Percentiles rank a stretch among this genome's conserved stretches.
These are phyloP conservation scores for Calameuta idolon DNA, from an alignment of 2,888 invertebrate species.

Conservation along the genomic window DNA sequence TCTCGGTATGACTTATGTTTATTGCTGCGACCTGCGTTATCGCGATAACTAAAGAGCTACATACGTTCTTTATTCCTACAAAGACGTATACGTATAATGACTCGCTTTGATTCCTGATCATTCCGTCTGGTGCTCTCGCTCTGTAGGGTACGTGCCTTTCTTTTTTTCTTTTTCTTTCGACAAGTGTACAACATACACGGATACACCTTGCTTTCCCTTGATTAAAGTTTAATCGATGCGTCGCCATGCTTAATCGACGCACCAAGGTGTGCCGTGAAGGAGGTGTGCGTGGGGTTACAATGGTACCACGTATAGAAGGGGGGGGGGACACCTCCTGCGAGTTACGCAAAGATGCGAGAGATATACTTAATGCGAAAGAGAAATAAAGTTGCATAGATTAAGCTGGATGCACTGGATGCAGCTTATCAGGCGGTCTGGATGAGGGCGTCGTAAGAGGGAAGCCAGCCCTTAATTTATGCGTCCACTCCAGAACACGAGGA, in stretches of 20 bases:
- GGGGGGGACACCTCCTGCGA: neutral
- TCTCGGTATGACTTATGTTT: constrained; percentile 62
- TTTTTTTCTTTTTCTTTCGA: neutral
- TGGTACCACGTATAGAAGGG: neutral
- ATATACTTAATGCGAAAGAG: neutral
- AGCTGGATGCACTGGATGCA: constrained; percentile 1
- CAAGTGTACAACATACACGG: neutral
- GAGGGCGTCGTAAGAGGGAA: constrained; percentile 55
- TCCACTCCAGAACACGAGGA: constrained; percentile 38
- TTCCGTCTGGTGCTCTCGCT: neutral
- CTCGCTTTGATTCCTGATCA: neutral
- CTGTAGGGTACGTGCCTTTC: neutral
- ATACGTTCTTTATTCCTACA: neutral
- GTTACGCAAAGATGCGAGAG: neutral
- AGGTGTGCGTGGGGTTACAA: neutral
- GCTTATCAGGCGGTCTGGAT: constrained; percentile 30
- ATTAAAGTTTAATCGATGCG: neutral
- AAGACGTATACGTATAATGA: neutral
- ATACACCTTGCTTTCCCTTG: neutral
- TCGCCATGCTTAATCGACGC: neutral
- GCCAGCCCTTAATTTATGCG: constrained; percentile 58
- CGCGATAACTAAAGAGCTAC: constrained; percentile 41
- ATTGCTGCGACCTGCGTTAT: constrained; percentile 63
- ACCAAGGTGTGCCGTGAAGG: neutral
- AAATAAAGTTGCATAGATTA: neutral